Conservation (phyloP, 2,797 vertebrate genomes). For the Pelodytes ibericus region DNA sequence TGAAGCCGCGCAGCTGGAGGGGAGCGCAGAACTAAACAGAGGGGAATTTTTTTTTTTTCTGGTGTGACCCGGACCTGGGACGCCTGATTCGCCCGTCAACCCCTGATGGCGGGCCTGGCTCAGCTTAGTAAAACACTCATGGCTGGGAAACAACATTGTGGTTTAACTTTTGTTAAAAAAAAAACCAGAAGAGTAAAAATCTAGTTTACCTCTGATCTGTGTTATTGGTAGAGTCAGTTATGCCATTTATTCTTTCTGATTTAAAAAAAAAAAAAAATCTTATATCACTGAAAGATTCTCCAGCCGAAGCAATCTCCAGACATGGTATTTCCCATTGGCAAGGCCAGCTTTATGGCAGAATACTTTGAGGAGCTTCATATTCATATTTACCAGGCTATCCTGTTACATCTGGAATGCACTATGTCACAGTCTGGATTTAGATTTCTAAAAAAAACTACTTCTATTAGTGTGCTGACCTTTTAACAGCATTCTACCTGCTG, state of each 20-base stretch:
- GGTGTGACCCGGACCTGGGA: no score
- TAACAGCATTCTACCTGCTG: no score
- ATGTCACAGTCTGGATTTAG: slow-evolving; percentile 10
- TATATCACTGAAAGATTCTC: no score
- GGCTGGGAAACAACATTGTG: background rate
- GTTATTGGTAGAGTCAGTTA: background rate
- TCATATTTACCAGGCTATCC: slow-evolving; percentile 1
- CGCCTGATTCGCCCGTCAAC: no score
- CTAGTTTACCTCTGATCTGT: background rate
- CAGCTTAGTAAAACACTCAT: background rate
- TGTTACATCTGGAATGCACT: slow-evolving; percentile 9
- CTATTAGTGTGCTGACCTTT: background rate
- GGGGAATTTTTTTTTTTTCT: no score
- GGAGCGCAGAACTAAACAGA: no score
- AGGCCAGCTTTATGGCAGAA: slow-evolving; percentile 1
- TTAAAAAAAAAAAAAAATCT: no score
- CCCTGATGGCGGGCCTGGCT: no score
- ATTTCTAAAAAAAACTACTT: background rate
- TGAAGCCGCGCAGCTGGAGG: no score
- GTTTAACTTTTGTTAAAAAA: background rate
- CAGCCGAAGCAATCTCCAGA: slow-evolving; percentile 1
- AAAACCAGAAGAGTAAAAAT: background rate
- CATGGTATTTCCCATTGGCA: background rate
- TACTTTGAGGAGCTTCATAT: slow-evolving; percentile 15
- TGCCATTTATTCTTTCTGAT: background rate